Base-by-base conservation (phyloP, 2,888 invertebrate species). In the Drosophila bunnanda region DNA sequence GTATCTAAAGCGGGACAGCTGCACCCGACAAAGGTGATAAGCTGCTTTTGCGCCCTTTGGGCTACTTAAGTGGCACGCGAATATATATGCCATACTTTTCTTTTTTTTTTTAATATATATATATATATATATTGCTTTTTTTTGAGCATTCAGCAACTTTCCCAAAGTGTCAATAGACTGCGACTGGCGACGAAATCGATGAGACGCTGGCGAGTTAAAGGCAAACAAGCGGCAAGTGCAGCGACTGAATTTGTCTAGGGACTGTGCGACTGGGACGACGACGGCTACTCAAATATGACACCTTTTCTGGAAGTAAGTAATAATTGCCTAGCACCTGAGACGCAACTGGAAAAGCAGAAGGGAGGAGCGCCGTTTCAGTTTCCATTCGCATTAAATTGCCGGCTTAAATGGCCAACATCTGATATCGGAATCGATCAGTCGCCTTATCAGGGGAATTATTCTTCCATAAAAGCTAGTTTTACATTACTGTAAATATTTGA, bases 161-260 rank as follows among this genome's bases (percentile, higher is more conserved):
- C 89, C 62, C 89, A 78, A 72, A 62, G 67, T 80, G 84, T 83
- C 89, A 86, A 88, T 80, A 76, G 82, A 68, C 72, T 53, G 36
- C 22, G 30, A 55, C 28, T 17, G 36, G 36, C 48, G 58, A 48
- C 17, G 56, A 56, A 50, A 43, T 58, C 44, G 25, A 67, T 68
- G 50, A 43, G 69, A 25, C 54, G 41, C 36, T 38, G 56, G 58
- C 67, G 52, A 61, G 57, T 59, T 60, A 53, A 70, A 71, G 66
- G 73, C 50, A 67, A 77, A 70, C 66, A 73, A 25, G 25, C 66
- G 28, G 61, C 77, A 44, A 68, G 61, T 79, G 82, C 59, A 79
- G 58, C 55, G 68, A 75, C 58, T 75, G 36, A 54, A 57, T 61
- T 66, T 65, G 67, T 48, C 56, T 58, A 72, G 57, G 57, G 77